These are phyloP conservation scores for Peromyscus aztecus DNA, from an alignment of 2,797 vertebrate genomes.

Conservation along the genomic window DNA sequence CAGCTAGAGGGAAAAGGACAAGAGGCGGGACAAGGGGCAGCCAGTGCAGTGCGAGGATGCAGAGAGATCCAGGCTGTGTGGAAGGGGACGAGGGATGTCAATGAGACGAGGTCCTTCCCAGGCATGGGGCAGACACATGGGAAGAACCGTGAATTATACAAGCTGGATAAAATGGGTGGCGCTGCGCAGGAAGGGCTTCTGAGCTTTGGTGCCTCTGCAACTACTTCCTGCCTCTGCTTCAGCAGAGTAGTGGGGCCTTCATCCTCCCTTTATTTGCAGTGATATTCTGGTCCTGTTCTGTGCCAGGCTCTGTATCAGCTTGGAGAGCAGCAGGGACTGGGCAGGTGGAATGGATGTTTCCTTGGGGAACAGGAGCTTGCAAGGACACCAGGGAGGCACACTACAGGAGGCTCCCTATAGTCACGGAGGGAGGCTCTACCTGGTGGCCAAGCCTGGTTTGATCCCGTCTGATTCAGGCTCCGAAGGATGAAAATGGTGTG, in stretches of 20 bases:
- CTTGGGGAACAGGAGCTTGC: neutral
- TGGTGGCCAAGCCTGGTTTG: neutral
- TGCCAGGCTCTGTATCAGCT: neutral
- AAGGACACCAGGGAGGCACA: neutral
- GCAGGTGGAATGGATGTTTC: too few species aligned
- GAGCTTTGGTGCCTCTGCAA: neutral
- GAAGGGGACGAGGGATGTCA: neutral
- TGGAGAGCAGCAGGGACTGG: neutral
- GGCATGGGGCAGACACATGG: rapidly evolving
- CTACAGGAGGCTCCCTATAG: neutral
- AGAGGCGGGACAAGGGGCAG: neutral
- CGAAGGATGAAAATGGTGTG: neutral
- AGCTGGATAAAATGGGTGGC: neutral
- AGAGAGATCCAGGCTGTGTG: neutral
- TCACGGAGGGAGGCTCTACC: rapidly evolving
- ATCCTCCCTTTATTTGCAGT: too few species aligned
- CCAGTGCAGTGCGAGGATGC: neutral
- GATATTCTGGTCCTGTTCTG: neutral
- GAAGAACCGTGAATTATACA: neutral
- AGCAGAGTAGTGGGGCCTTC: neutral
- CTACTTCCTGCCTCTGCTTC: rapidly evolving
- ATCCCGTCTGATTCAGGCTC: rapidly evolving
- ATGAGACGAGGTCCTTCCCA: neutral
- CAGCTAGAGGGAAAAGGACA: neutral
- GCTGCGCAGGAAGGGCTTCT: rapidly evolving